Percentiles rank a stretch among this genome's conserved stretches.
phyloP scores from a whole-genome alignment of 2,113 vertebrate species.

The Urocolius indicus region DNA sequence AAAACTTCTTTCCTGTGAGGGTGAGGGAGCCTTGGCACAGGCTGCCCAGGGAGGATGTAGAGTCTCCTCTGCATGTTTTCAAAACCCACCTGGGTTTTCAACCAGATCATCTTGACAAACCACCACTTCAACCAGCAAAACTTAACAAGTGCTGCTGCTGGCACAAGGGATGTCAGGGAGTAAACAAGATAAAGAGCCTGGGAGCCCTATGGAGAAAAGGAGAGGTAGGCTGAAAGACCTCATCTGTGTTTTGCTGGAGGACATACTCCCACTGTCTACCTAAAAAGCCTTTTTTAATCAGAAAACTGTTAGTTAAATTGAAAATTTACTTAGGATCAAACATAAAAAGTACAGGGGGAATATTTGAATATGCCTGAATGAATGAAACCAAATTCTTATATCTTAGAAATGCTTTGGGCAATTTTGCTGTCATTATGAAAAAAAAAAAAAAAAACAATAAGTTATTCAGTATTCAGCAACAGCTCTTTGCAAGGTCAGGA shows the following conservation, averaged over 20 bases:
- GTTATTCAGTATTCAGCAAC: not conserved
- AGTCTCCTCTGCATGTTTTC: no score
- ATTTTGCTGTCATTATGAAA: not conserved
- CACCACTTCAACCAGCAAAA: not conserved
- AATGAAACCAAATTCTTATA: not conserved
- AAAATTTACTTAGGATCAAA: not conserved
- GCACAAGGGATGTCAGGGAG: not conserved
- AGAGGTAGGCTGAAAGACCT: not conserved
- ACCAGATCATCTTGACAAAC: not conserved
- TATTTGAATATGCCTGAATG: not conserved
- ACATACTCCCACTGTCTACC: not conserved
- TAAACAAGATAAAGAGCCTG: not conserved
- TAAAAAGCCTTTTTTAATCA: not conserved
- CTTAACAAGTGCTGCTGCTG: not conserved
- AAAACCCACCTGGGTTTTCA: not conserved
- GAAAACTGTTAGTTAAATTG: not conserved
- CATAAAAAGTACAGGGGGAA: not conserved
- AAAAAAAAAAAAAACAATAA: not conserved
- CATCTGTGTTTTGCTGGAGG: not conserved
- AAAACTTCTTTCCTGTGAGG: no score
- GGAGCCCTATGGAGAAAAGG: not conserved
- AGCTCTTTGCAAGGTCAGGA: not conserved
- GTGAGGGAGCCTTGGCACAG: no score
- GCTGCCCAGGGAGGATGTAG: no score
- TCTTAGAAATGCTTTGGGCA: not conserved